Base-by-base conservation (phyloP, 1,140 invertebrate genomes). In the Macrobrachium nipponense region DNA sequence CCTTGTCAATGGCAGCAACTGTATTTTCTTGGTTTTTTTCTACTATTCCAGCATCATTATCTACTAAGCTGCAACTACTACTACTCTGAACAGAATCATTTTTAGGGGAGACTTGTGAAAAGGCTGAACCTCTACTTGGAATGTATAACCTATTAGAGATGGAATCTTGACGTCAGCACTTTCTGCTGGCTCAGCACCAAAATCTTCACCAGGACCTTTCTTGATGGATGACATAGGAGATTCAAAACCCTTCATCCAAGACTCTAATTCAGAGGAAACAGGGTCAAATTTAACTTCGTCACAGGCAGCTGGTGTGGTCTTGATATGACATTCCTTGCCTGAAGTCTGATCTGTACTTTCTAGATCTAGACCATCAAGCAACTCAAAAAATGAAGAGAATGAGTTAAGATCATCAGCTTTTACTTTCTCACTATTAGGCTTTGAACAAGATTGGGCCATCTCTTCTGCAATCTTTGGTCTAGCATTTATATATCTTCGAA, bases 221-320 rank as follows among this genome's bases (percentile, higher is more conserved):
- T 62, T 23, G 27, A 15, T 51, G 36, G 20, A 17, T 44, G 8
- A 5, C 62, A 73, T 44, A 62, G 70, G 51, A 43, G 61, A 64
- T 15, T 84, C 82, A 84, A 84, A 84, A 68, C 51, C 82, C 77
- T 77, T 84, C 82, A 84, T 76, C 82, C 82, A 84, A 18, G 73
- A 44, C 36, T 84, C 82, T 58, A 84, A 62, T 44, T 84, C 82
- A n/a, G 61, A 43, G 15, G 36, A 76, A n/a, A 76, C 82, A 84
- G 51, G 20, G 43, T 75, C 72, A 44, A 64, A 18, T 36, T 61
- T 27, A 60, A 43, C 27, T 43, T 84, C 60, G 23, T 51, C 15
- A 66, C 12, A 78, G 5, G 60, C 44, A n/a, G 61, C 17, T 15
- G 51, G 51, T 10, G 51, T 7, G 12, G 51, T 51, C 51, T 8